These are phyloP conservation scores for Melanerpes formicivorus DNA, from an alignment of 2,113 vertebrate species.

Conservation along the genomic window DNA sequence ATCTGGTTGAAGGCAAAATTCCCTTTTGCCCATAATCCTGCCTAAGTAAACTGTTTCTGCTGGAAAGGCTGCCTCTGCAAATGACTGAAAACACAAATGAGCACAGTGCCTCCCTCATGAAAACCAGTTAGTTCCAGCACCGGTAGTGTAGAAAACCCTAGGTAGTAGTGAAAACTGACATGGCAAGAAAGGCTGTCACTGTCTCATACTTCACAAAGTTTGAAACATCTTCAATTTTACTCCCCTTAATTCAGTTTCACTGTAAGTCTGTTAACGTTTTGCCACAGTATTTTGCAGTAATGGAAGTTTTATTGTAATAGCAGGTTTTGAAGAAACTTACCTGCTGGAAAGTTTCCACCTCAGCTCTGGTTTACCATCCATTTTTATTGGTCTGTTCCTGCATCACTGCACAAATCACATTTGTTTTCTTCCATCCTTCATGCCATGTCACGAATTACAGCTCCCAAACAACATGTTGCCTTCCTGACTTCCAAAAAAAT, in stretches of 20 bases:
- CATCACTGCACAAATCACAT: not conserved
- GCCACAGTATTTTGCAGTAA: not conserved
- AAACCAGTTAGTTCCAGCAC: not conserved
- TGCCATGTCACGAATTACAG: not conserved
- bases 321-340: not conserved
- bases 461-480: not conserved
- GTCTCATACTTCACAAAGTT: not conserved
- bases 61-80: not conserved
- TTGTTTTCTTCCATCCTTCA: not conserved
- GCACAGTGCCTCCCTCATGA: not conserved
- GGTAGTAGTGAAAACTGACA: not conserved
- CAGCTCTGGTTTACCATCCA: not conserved
- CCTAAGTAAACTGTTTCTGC: not conserved
- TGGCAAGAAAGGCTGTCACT: not conserved
- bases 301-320: not conserved
- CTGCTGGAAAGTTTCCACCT: not conserved
- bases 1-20: slow-evolving; percentile 29
- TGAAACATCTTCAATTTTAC: not conserved
- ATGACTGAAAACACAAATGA: not conserved
- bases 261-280: not conserved
- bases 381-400: not conserved
- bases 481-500: not conserved
- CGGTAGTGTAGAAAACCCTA: not conserved
- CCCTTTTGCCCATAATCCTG: not conserved
- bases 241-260: not conserved